Percentiles rank a stretch among this genome's conserved stretches.
phyloP scores from a whole-genome alignment of 2,797 vertebrate species.

The Poeciliopsis paucimaculata region DNA sequence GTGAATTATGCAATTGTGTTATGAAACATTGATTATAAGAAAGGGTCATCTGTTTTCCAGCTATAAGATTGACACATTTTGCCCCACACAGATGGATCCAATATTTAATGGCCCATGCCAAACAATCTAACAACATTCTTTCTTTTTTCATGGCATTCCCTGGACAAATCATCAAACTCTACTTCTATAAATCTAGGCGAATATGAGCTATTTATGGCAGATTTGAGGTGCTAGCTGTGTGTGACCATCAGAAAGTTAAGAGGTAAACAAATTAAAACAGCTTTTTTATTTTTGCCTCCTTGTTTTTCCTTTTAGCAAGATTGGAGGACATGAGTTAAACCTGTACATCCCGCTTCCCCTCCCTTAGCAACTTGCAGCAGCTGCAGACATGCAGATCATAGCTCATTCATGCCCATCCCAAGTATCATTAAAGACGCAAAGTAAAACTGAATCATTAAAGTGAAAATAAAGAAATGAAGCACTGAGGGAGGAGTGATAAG shows the following conservation, averaged over 20 bases:
- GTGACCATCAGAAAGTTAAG: slow-evolving; percentile 28
- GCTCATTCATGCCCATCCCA: slow-evolving; percentile 31
- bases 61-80: slow-evolving; percentile 45
- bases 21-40: slow-evolving; percentile 61
- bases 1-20: slow-evolving; percentile 62
- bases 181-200: slow-evolving; percentile 12
- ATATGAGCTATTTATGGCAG: slow-evolving; percentile 32
- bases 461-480: slow-evolving; percentile 28
- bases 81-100: slow-evolving; percentile 12
- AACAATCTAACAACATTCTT: not conserved
- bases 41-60: slow-evolving; percentile 46
- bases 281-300: slow-evolving; percentile 37
- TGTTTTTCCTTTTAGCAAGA: slow-evolving; percentile 37
- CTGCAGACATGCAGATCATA: slow-evolving; percentile 18
- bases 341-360: slow-evolving; percentile 37
- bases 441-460: slow-evolving; percentile 46
- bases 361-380: slow-evolving; percentile 19
- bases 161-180: slow-evolving; percentile 19
- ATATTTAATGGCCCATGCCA: not conserved
- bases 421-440: slow-evolving; percentile 43
- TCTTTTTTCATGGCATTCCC: not conserved
- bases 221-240: slow-evolving; percentile 14
- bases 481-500: slow-evolving; percentile 23
- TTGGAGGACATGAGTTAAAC: slow-evolving; percentile 43
- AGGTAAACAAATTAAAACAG: slow-evolving; percentile 50